A percentile compares a stretch with the other conserved stretches of the same genome.
phyloP scores from a whole-genome alignment of 2,888 invertebrate genomes.

The Zeuzera pyrina region DNA sequence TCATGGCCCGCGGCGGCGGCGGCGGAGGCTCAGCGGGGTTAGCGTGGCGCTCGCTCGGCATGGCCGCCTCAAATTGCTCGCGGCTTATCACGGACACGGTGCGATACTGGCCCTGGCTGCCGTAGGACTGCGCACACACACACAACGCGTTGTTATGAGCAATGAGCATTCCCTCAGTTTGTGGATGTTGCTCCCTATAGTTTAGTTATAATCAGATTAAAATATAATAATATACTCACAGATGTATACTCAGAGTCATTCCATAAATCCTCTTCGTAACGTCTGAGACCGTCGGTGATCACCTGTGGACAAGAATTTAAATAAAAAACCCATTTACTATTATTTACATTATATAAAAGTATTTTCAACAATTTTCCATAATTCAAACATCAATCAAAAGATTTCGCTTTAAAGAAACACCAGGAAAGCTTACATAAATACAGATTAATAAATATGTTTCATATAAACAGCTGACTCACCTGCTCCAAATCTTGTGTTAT shows the following conservation, averaged over 20 bases:
- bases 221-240: no score
- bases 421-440: no score
- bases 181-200: no score
- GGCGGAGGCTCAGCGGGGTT: conserved; percentile 85
- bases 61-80: conserved; percentile 88
- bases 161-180: no score
- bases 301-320: conserved; percentile 54
- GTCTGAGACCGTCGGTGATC: conserved; percentile 96
- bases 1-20: conserved; percentile 79
- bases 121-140: conserved; percentile 30
- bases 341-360: no score
- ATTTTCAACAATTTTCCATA: no score
- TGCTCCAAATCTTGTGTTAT: conserved; percentile 95
- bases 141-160: neutral
- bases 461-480: no score
- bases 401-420: no score
- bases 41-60: conserved; percentile 75
- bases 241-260: conserved; percentile 70
- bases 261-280: conserved; percentile 97
- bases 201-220: no score
- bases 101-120: conserved; percentile 71
- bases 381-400: no score
- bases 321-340: no score
- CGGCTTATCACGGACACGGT: conserved; percentile 92
- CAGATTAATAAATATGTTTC: no score